A percentile compares a stretch with the other conserved stretches of the same genome.
Evolutionary conservation across 2,797 vertebrate genomes (phyloP).

Genomic region (Danio aesculapii): DNA sequence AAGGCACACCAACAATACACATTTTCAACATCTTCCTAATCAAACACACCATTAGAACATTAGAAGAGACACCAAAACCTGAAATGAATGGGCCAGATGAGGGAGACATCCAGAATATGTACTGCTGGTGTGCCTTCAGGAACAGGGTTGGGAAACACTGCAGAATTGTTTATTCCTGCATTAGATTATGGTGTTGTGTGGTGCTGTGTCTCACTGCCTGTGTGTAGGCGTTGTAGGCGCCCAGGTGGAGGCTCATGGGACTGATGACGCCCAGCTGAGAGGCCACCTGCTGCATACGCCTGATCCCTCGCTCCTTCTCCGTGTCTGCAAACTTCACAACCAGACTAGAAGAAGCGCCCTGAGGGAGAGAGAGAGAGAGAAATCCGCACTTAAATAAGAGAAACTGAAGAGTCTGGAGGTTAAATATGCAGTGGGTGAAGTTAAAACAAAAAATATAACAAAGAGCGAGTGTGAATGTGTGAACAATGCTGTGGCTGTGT

Average conservation of each 20-base stretch:
- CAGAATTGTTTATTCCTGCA: background rate
- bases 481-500: conserved; percentile 35
- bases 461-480: background rate
- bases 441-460: conserved; percentile 27
- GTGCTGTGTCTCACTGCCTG: conserved; percentile 85
- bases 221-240: conserved; percentile 94
- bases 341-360: conserved; percentile 91
- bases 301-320: conserved; percentile 83
- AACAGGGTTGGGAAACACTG: too few relatives aligned
- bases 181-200: background rate
- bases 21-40: too few relatives aligned
- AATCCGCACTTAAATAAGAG: background rate
- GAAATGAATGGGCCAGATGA: too few relatives aligned
- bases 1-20: too few relatives aligned
- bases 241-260: conserved; percentile 94
- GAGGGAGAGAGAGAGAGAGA: background rate
- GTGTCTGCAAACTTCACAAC: conserved; percentile 88
- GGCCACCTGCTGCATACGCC: conserved; percentile 96
- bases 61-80: too few relatives aligned
- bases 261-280: conserved; percentile 96
- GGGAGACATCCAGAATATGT: too few relatives aligned
- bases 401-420: background rate
- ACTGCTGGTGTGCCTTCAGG: too few relatives aligned
- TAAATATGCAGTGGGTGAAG: conserved; percentile 31
- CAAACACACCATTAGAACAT: too few relatives aligned